Conservation (phyloP, 2,888 invertebrate species). For the Mythimna ferrago region DNA sequence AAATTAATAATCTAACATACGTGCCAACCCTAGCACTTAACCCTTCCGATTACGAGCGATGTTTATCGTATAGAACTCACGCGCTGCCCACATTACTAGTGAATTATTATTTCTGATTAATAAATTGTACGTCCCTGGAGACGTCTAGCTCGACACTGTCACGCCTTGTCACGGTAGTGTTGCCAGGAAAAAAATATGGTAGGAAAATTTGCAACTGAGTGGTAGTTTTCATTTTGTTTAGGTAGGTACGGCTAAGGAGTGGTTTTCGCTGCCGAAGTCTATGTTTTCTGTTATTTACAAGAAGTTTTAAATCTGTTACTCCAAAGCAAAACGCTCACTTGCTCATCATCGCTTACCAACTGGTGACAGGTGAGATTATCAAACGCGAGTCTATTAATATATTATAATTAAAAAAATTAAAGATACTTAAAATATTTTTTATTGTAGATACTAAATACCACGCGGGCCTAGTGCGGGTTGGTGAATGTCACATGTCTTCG, state of each 20-base stretch:
- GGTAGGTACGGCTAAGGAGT: no score
- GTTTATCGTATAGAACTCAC: constrained; percentile 76
- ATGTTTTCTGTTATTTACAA: no score
- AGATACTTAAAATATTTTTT: no score
- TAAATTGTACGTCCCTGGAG: constrained; percentile 87
- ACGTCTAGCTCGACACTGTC: constrained; percentile 75
- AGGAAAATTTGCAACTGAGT: constrained; percentile 6
- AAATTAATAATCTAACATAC: neutral
- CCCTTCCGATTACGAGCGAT: constrained; percentile 78
- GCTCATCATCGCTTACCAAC: no score
- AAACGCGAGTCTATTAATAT: no score
- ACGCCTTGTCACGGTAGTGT: constrained; percentile 68
- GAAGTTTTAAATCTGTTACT: neutral
- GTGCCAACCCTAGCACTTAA: constrained; percentile 59
- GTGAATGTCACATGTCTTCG: no score
- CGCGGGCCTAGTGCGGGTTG: no score
- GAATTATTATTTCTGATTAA: constrained; percentile 91
- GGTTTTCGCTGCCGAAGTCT: no score
- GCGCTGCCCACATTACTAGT: constrained; percentile 84
- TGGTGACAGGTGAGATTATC: no score
- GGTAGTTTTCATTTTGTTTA: neutral
- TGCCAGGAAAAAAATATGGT: constrained; percentile 33
- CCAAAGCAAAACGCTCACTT: no score
- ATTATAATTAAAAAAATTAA: no score
- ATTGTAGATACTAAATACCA: no score